These are phyloP conservation scores for Sepiola atlantica DNA, from an alignment of 2,888 invertebrate species.

Conservation along the genomic window DNA sequence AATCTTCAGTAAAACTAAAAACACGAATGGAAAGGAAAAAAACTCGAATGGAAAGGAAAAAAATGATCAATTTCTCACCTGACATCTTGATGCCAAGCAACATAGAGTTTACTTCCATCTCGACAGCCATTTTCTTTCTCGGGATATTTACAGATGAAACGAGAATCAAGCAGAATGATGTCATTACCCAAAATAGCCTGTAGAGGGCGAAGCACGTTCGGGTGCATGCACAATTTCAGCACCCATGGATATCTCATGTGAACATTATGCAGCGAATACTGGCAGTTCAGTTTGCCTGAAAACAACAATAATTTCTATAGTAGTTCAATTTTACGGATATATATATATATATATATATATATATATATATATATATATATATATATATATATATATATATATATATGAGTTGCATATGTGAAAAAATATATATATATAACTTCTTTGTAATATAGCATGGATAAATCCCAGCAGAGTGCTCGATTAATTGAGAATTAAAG, in stretches of 20 bases:
- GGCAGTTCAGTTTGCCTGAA: conserved; percentile 57
- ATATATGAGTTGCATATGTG: too few relatives aligned
- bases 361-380: too few relatives aligned
- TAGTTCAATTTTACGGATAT: not conserved
- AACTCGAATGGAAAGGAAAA: too few relatives aligned
- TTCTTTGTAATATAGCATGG: too few relatives aligned
- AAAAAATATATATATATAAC: too few relatives aligned
- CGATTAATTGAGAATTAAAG: too few relatives aligned
- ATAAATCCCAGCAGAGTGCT: too few relatives aligned
- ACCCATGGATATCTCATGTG: conserved; percentile 59
- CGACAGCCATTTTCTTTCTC: conserved; percentile 47
- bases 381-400: too few relatives aligned
- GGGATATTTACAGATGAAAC: conserved; percentile 64
- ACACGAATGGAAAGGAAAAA: not conserved
- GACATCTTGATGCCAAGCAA: conserved; percentile 64
- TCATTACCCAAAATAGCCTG: conserved; percentile 58
- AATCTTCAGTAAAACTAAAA: not conserved
- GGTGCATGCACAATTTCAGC: conserved; percentile 56
- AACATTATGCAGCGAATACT: conserved; percentile 61
- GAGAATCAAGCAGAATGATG: conserved; percentile 60
- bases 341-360: too few relatives aligned
- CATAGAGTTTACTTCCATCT: conserved; percentile 55
- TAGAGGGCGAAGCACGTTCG: conserved; percentile 55
- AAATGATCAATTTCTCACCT: conserved; percentile 51
- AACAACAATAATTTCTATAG: not conserved